Evolutionary conservation across 2,888 invertebrate species (phyloP).

Genomic region (Monochamus alternatus): DNA sequence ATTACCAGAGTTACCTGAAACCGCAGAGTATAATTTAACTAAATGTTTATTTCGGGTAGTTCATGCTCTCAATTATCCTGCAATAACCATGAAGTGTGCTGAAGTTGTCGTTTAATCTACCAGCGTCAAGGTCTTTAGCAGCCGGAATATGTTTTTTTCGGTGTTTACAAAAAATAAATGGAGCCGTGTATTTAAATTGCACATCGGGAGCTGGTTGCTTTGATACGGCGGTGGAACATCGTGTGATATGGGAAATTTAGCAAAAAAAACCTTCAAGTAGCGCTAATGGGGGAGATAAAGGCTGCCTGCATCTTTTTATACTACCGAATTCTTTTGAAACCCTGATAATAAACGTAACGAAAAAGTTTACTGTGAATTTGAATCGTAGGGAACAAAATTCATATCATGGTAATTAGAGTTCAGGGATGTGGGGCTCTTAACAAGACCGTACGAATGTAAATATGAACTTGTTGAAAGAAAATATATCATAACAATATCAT

Average conservation of each 20-base stretch:
- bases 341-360: too few species aligned
- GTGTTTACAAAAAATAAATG: constrained; percentile 10
- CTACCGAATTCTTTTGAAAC: background rate
- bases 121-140: background rate
- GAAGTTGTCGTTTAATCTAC: background rate
- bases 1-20: constrained; percentile 10
- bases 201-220: background rate
- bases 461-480: too few species aligned
- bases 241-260: background rate
- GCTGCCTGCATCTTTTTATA: background rate
- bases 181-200: background rate
- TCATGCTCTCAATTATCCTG: constrained; percentile 8
- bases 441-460: too few species aligned
- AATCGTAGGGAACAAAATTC: too few species aligned
- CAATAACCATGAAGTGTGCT: background rate
- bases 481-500: too few species aligned
- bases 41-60: constrained; percentile 16
- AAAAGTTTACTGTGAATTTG: too few species aligned
- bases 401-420: too few species aligned
- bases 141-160: background rate
- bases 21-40: constrained; percentile 10
- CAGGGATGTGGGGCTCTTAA: too few species aligned
- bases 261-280: background rate
- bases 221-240: background rate
- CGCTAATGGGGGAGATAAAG: background rate